Evolutionary conservation across 1,140 invertebrate genomes (phyloP).

Genomic region (Calliphora vicina): DNA sequence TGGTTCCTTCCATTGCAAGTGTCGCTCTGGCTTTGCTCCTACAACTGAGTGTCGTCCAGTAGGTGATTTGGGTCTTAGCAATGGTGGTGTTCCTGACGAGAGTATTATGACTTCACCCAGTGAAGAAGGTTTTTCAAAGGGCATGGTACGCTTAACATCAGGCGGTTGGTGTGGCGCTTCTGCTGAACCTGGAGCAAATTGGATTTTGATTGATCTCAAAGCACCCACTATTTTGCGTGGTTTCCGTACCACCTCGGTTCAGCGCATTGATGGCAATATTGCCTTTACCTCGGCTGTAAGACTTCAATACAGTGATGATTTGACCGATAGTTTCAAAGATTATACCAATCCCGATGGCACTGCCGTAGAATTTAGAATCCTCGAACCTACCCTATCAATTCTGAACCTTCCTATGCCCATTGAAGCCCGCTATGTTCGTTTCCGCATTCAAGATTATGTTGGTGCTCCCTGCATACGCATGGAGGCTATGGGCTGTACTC

Average conservation of each 20-base stretch:
- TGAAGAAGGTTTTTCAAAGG: conserved; percentile 83
- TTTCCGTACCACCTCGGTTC: conserved; percentile 88
- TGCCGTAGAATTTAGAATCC: conserved; percentile 89
- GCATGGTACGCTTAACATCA: conserved; percentile 82
- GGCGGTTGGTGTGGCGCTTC: conserved; percentile 89
- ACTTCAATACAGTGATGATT: conserved; percentile 85
- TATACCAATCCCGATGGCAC: conserved; percentile 91
- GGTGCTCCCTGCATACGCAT: conserved; percentile 88
- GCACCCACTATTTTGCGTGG: conserved; percentile 90
- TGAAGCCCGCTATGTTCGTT: conserved; percentile 87
- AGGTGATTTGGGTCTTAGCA: conserved; percentile 86
- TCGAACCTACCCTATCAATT: conserved; percentile 87
- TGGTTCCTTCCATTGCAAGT: conserved; percentile 92
- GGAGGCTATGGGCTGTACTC: conserved; percentile 92
- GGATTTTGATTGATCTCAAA: conserved; percentile 86
- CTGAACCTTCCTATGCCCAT: conserved; percentile 90
- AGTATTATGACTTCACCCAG: conserved; percentile 85
- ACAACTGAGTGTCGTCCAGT: conserved; percentile 90
- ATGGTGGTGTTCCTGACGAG: conserved; percentile 88
- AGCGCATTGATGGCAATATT: conserved; percentile 77
- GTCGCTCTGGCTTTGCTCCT: conserved; percentile 82
- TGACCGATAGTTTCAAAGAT: conserved; percentile 89
- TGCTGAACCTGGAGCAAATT: conserved; percentile 84
- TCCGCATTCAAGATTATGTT: conserved; percentile 89
- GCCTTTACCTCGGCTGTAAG: conserved; percentile 89